Evolutionary conservation across 2,797 vertebrate species (phyloP), one percentile per base, ranked within the genome.

Genomic region (Argentina silus): DNA sequence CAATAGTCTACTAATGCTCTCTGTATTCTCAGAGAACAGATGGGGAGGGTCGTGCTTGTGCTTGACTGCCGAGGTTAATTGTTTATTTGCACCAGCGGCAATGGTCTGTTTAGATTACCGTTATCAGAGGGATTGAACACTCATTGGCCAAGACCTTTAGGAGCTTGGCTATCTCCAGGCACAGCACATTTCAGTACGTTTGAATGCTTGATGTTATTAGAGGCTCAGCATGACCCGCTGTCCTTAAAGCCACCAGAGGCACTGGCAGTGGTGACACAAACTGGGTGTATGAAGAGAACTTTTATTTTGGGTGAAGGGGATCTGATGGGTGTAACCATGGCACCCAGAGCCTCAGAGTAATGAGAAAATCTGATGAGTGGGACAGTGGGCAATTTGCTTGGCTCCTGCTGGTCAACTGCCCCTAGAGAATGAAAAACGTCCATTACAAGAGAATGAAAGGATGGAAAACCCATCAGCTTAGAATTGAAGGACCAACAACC

Each of bases 41-140:
- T 89, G 82, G 88, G 76, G 80, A 71, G 73, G 74, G 64, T 72
- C 8, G 11, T 71, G 80, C 75, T 76, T 73, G 75, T 83, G 82
- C 78, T 79, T 79, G 82, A 85, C 79, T 88, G 73, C 80, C 48
- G 83, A 89, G 89, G 88, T 92, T 92, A 92, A 92, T 91, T 90
- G 90, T 90, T 90, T 89, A 88, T 91, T 89, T 90, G 78, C 86
- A 89, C 86, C 80, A 85, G 80, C 83, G 80, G 82, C 80, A 65
- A 62, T 78, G 78, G 82, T 87, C 89, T 84, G 83, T 88, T 87
- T 81, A 85, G 87, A 90, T 90, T 86, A 91, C 83, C 88, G 83
- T 90, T 89, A 90, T 88, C 86, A 74, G 83, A 81, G 81, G 81
- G 68, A 89, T 71, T 80, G 87, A 72, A 86, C 81, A 87, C 78